Evolutionary conservation across 2,888 invertebrate species (phyloP).

Genomic region (Watsonalla binaria): DNA sequence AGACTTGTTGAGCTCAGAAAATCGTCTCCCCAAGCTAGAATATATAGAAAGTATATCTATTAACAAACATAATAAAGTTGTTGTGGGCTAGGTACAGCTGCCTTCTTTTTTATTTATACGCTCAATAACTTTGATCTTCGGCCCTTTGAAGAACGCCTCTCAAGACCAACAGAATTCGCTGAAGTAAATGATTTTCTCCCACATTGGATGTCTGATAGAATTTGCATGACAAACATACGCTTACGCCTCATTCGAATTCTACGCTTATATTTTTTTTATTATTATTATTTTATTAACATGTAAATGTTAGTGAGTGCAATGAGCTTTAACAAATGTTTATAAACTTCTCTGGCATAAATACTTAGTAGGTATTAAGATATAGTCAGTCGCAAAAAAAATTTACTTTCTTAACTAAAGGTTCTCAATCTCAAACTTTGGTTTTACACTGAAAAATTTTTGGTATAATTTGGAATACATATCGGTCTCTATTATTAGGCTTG

Average conservation of each 20-base stretch:
- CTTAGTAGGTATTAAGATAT: no score
- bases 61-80: background rate
- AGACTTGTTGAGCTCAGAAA: background rate
- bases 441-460: no score
- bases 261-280: background rate
- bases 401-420: no score
- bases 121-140: constrained; percentile 53
- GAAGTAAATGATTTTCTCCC: constrained; percentile 36
- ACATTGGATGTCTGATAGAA: constrained; percentile 27
- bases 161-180: constrained; percentile 42
- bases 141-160: constrained; percentile 47
- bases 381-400: no score
- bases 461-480: no score
- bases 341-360: no score
- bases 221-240: constrained; percentile 30
- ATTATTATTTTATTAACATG: no score
- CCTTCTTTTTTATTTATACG: constrained; percentile 43
- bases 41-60: no score
- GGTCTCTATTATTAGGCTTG: no score
- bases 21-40: background rate
- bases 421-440: no score
- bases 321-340: no score
- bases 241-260: constrained; percentile 7
- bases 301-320: no score
- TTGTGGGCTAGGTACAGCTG: background rate